Evolutionary conservation across 2,113 vertebrate genomes (phyloP).

Genomic region (Ammodytes marinus): DNA sequence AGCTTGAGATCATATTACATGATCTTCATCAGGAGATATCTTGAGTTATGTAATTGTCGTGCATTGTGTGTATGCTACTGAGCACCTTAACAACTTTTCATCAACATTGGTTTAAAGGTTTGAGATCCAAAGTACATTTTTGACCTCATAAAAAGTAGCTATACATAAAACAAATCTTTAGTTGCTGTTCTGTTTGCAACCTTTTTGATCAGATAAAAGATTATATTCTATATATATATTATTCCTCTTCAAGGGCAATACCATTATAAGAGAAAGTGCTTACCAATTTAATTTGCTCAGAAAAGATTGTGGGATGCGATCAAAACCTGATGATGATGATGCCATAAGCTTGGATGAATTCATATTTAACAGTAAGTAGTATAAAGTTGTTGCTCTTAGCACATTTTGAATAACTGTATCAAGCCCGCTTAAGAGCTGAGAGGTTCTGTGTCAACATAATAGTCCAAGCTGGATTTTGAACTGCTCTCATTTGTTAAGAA

Average conservation of each 20-base stretch:
- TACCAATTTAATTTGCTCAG: not conserved
- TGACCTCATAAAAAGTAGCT: not conserved
- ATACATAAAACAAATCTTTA: no score
- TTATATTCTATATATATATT: not conserved
- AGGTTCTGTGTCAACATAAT: no score
- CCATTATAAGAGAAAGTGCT: no score
- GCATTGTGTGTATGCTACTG: not conserved
- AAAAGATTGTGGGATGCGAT: not conserved
- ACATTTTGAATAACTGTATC: not conserved
- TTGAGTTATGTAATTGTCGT: not conserved
- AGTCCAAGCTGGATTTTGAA: not conserved
- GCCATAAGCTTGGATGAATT: not conserved
- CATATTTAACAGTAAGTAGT: not conserved
- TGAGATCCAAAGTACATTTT: not conserved
- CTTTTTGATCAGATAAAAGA: not conserved
- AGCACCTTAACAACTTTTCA: not conserved
- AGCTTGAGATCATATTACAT: not conserved
- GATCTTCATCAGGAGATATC: not conserved
- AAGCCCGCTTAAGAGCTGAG: not conserved
- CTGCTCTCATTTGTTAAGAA: not conserved
- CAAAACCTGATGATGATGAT: not conserved
- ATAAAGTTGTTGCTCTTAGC: not conserved
- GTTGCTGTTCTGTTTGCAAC: not conserved
- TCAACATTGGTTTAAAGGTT: not conserved
- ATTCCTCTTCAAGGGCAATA: not conserved